phyloP scores from a whole-genome alignment of 2,888 invertebrate species.

The Melanostoma mellinum region DNA sequence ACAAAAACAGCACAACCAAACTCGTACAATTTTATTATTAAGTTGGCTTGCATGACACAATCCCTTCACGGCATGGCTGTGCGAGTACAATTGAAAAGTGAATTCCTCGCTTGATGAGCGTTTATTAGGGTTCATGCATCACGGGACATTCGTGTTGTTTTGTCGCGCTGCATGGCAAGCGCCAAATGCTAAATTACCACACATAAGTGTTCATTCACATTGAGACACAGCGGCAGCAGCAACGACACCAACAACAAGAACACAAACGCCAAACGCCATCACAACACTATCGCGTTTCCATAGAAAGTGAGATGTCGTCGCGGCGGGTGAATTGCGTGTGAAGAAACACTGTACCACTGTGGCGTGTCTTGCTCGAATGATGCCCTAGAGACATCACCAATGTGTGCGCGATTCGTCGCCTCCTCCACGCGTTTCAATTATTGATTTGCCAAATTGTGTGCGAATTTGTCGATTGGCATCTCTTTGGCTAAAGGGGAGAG shows the following conservation, averaged over 20 bases:
- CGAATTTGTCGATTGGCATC: slow-evolving; percentile 71
- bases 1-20: too few species aligned
- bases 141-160: slow-evolving; percentile 65
- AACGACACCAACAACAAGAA: neutral
- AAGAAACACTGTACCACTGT: slow-evolving; percentile 53
- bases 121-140: slow-evolving; percentile 69
- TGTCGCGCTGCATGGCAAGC: slow-evolving; percentile 43
- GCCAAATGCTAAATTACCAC: slow-evolving; percentile 69
- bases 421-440: slow-evolving; percentile 72
- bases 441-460: slow-evolving; percentile 72
- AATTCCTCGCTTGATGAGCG: slow-evolving; percentile 56
- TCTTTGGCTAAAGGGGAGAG: slow-evolving; percentile 28
- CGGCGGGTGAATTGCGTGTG: slow-evolving; percentile 72
- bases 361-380: slow-evolving; percentile 60
- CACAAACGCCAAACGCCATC: slow-evolving; percentile 34
- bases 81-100: slow-evolving; percentile 50
- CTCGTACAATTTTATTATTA: too few species aligned
- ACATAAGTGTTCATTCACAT: slow-evolving; percentile 30
- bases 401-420: slow-evolving; percentile 31
- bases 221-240: neutral
- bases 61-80: slow-evolving; percentile 4
- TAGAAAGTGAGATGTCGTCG: slow-evolving; percentile 72
- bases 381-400: slow-evolving; percentile 60
- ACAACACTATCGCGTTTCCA: slow-evolving; percentile 38
- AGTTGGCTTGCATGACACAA: slow-evolving; percentile 18